These are phyloP conservation scores for Alouatta palliata DNA, from an alignment of 2,113 vertebrate genomes.

Conservation along the genomic window DNA sequence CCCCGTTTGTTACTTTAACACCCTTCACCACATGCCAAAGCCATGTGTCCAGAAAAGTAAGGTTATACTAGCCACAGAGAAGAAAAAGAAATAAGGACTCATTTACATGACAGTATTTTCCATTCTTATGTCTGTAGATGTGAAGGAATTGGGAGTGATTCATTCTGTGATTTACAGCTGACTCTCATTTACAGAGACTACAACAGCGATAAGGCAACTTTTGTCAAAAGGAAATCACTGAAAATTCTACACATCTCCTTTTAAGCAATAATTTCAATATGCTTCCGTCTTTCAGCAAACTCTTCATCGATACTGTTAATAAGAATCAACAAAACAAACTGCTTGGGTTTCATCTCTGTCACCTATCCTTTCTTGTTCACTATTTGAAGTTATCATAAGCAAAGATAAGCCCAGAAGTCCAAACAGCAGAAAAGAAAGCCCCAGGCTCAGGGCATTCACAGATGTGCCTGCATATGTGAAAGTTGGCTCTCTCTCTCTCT, in stretches of 20 bases:
- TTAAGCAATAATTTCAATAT: not conserved
- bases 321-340: not conserved
- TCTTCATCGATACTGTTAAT: not conserved
- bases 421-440: not conserved
- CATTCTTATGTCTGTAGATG: conserved; percentile 8
- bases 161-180: not conserved
- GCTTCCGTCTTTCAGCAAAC: not conserved
- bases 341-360: not conserved
- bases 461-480: not conserved
- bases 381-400: not conserved
- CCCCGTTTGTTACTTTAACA: conserved; percentile 58
- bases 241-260: not conserved
- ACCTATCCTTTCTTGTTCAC: not conserved
- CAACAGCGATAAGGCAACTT: not conserved
- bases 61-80: conserved; percentile 52
- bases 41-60: conserved; percentile 49
- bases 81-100: not conserved
- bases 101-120: conserved; percentile 18
- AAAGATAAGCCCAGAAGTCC: not conserved
- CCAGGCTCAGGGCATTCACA: not conserved
- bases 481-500: too few species aligned
- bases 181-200: not conserved
- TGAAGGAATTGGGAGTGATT: conserved; percentile 25
- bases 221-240: conserved; percentile 40
- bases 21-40: conserved; percentile 64